A percentile compares a stretch with the other conserved stretches of the same genome.
These are phyloP conservation scores for Biston stratarius DNA, from an alignment of 2,888 invertebrate genomes.

Conservation along the genomic window DNA sequence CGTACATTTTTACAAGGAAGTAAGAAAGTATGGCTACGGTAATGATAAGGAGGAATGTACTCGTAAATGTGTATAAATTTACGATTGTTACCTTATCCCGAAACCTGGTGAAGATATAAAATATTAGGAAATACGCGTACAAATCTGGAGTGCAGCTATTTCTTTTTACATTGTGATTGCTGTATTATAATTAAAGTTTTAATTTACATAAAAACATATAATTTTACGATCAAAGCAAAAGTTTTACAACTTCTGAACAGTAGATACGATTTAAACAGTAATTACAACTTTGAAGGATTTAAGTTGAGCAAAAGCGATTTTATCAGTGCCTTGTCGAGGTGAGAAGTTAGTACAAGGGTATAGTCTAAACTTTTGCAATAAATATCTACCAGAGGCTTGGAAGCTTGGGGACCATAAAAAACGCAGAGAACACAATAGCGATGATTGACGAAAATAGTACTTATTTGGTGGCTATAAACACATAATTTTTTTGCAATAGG, in stretches of 20 bases:
- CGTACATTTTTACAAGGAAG: no score
- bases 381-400: slow-evolving; percentile 6
- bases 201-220: background rate
- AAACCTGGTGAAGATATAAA: background rate
- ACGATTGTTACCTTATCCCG: background rate
- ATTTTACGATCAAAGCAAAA: slow-evolving; percentile 4
- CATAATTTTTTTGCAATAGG: no score
- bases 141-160: no score
- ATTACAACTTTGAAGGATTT: slow-evolving; percentile 18
- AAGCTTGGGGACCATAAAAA: background rate
- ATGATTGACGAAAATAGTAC: background rate
- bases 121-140: no score
- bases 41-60: no score
- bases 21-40: no score
- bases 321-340: slow-evolving; percentile 23
- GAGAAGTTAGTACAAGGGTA: slow-evolving; percentile 15
- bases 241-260: background rate
- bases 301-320: slow-evolving; percentile 19
- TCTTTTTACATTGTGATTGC: no score
- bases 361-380: slow-evolving; percentile 21
- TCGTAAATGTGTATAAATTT: no score
- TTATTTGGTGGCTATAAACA: no score
- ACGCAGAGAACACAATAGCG: background rate
- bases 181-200: no score
- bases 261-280: slow-evolving; percentile 15